Conservation (phyloP, 2,113 vertebrate species). For the Tenrec ecaudatus region DNA sequence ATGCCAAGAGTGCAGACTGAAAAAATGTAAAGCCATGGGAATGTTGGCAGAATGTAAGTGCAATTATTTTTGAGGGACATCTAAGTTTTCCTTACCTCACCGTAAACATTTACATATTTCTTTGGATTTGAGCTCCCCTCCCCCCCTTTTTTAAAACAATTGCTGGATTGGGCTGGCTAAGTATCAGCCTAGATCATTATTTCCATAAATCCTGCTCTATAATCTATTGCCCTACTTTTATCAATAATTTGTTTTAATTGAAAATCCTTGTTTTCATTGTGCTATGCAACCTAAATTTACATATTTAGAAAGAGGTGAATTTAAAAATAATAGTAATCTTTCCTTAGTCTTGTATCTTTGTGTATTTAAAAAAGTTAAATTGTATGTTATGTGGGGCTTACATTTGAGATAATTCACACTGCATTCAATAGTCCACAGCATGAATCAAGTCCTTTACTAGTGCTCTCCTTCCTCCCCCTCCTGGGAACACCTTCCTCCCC, state of each 20-base stretch:
- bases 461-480: no score
- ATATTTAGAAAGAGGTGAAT: slow-evolving; percentile 20
- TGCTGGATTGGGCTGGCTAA: not conserved
- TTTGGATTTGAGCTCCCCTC: slow-evolving; percentile 7
- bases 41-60: slow-evolving; percentile 97
- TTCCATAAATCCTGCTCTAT: slow-evolving; percentile 25
- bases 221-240: slow-evolving; percentile 32
- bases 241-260: slow-evolving; percentile 19
- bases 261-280: not conserved
- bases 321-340: slow-evolving; percentile 21
- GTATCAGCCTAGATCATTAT: slow-evolving; percentile 20
- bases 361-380: no score
- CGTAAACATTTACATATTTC: not conserved
- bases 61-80: not conserved
- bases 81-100: slow-evolving; percentile 23
- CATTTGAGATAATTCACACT: no score
- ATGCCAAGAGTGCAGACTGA: slow-evolving; percentile 96
- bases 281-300: slow-evolving; percentile 22
- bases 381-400: no score
- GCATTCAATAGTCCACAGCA: no score
- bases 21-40: slow-evolving; percentile 95
- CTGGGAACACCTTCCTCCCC: no score
- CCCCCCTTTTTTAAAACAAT: not conserved
- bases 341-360: not conserved
- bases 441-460: no score